These are phyloP conservation scores for Fringilla coelebs DNA, from an alignment of 2,797 vertebrate species.

Conservation along the genomic window DNA sequence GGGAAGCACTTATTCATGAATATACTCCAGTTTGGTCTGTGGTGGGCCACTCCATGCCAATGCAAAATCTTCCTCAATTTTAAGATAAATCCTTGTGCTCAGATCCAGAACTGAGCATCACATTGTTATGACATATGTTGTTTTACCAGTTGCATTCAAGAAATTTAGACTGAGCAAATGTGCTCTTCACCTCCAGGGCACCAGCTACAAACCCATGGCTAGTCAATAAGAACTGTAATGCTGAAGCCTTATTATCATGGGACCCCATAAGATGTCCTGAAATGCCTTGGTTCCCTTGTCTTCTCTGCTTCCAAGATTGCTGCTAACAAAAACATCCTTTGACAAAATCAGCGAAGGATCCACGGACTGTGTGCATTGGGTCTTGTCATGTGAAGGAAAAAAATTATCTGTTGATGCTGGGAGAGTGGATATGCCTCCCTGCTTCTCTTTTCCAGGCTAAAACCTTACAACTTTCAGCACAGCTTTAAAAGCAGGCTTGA, in stretches of 20 bases:
- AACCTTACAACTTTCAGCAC: background rate
- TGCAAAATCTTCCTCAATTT: background rate
- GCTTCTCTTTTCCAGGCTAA: background rate
- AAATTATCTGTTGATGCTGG: background rate
- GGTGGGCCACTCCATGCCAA: rapidly evolving
- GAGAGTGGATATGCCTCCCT: background rate
- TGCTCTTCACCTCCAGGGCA: background rate
- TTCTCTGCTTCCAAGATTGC: background rate
- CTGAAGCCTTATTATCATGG: background rate
- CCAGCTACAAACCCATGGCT: background rate
- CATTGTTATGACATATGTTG: background rate
- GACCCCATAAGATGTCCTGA: background rate
- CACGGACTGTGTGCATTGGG: background rate
- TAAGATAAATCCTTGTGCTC: background rate
- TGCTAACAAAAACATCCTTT: background rate
- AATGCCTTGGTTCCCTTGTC: background rate
- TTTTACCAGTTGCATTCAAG: background rate
- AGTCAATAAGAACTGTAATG: background rate
- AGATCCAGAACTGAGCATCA: background rate
- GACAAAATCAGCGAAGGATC: background rate
- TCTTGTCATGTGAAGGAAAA: background rate
- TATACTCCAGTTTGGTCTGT: background rate
- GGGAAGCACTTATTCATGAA: background rate
- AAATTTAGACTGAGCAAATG: background rate
- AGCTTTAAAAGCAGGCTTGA: background rate